A percentile compares a stretch with the other conserved stretches of the same genome.
Conservation (phyloP, 2,888 invertebrate species). For the Saturnia pavonia region DNA sequence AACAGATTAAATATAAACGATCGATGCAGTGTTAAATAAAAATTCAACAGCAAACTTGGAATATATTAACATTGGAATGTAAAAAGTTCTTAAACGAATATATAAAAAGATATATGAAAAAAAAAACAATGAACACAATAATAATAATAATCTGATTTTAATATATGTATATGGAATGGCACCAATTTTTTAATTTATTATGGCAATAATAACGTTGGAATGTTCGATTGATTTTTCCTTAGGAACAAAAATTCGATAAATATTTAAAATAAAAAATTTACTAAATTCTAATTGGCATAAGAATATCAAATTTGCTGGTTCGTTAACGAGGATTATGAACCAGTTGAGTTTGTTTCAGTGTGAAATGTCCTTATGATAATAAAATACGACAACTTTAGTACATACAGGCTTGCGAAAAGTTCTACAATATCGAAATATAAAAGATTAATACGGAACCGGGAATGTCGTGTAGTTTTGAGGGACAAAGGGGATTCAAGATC, state of each 20-base stretch:
- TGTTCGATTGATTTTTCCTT: conserved; percentile 15
- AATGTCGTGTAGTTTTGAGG: not conserved
- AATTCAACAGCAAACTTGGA: not conserved
- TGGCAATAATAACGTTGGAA: conserved; percentile 22
- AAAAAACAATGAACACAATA: not conserved
- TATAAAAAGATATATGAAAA: not conserved
- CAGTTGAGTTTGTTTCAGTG: not conserved
- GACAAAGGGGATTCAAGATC: not conserved
- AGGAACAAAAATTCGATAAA: conserved; percentile 4
- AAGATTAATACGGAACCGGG: not conserved
- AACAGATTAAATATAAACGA: not conserved
- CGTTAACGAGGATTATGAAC: not conserved
- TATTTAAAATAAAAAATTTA: not conserved
- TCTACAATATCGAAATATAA: not conserved
- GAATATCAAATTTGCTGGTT: not conserved
- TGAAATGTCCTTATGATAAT: conserved; percentile 1
- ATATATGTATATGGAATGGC: conserved; percentile 17
- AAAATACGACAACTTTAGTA: no score
- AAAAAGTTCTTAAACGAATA: not conserved
- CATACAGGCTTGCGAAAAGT: not conserved
- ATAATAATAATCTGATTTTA: not conserved
- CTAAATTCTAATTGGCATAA: not conserved
- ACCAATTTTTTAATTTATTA: conserved; percentile 16
- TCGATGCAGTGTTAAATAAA: conserved; percentile 6
- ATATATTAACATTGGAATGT: conserved; percentile 10